A percentile compares a stretch with the other conserved stretches of the same genome.
phyloP scores from a whole-genome alignment of 2,888 invertebrate genomes.

The Epirrhoe alternata region DNA sequence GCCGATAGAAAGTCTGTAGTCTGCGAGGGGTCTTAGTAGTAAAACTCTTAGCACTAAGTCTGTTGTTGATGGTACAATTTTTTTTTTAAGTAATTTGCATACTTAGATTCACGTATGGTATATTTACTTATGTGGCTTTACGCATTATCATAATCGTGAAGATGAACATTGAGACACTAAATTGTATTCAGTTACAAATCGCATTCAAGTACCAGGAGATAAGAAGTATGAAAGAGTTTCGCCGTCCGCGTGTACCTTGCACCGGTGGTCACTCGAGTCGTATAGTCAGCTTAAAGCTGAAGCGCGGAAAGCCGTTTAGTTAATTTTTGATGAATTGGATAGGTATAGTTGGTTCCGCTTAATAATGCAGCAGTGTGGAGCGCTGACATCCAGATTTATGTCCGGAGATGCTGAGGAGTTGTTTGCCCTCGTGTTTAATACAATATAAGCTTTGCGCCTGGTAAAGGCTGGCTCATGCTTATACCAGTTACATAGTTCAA shows the following conservation, averaged over 20 bases:
- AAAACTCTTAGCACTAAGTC: too few relatives aligned
- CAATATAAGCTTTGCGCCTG: conserved; percentile 11
- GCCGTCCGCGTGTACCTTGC: not conserved
- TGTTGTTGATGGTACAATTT: too few relatives aligned
- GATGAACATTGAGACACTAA: too few relatives aligned
- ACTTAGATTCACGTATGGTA: too few relatives aligned
- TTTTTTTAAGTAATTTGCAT: too few relatives aligned
- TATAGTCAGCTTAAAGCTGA: conserved; percentile 32
- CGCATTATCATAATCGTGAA: too few relatives aligned
- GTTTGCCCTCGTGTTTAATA: conserved; percentile 9
- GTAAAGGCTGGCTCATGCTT: not conserved
- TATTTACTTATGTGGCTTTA: too few relatives aligned
- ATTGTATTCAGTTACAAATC: too few relatives aligned
- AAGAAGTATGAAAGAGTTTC: not conserved
- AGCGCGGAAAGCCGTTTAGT: conserved; percentile 55
- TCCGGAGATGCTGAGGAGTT: conserved; percentile 6
- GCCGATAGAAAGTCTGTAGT: too few relatives aligned
- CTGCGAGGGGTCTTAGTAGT: too few relatives aligned
- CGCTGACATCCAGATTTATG: conserved; percentile 52
- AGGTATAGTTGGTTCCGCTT: conserved; percentile 55
- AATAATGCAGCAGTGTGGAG: conserved; percentile 51
- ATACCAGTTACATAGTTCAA: too few relatives aligned
- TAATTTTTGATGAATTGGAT: conserved; percentile 64
- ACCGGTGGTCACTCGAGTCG: conserved; percentile 5
- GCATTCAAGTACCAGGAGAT: not conserved